Percentiles rank a stretch among this genome's conserved stretches.
phyloP scores from a whole-genome alignment of 2,113 vertebrate genomes.

The Pterocles orientalis region DNA sequence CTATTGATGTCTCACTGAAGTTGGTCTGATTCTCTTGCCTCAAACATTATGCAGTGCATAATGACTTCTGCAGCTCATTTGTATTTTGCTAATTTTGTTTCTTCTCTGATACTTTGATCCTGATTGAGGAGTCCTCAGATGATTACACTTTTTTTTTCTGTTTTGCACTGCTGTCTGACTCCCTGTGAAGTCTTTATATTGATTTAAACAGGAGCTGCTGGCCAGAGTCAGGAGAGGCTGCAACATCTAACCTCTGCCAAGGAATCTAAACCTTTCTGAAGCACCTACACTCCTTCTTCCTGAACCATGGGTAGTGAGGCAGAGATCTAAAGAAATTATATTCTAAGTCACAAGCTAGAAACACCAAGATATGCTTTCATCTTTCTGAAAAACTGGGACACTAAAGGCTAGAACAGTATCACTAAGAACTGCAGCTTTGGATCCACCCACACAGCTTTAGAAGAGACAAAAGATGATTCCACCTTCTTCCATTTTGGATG shows the following conservation, averaged over 20 bases:
- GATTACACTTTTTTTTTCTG: neutral
- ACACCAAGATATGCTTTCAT: neutral
- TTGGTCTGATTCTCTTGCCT: neutral
- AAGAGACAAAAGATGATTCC: neutral
- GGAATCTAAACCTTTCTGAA: neutral
- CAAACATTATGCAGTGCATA: neutral
- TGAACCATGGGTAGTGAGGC: neutral
- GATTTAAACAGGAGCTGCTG: neutral
- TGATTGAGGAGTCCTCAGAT: neutral
- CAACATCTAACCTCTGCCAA: neutral
- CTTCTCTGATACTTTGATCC: neutral
- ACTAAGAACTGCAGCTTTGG: neutral
- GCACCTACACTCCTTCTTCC: neutral
- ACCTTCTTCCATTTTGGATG: neutral
- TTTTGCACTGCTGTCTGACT: neutral
- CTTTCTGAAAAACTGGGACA: neutral
- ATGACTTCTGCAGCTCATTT: neutral
- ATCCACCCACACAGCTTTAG: neutral
- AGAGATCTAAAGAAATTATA: neutral
- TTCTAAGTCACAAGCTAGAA: neutral
- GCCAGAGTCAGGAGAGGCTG: neutral
- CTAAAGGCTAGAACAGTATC: neutral
- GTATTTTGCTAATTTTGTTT: neutral
- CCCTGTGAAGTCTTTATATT: neutral
- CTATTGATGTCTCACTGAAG: neutral